Base-by-base conservation (phyloP, 2,797 vertebrate genomes). In the Prunella strophiata region DNA sequence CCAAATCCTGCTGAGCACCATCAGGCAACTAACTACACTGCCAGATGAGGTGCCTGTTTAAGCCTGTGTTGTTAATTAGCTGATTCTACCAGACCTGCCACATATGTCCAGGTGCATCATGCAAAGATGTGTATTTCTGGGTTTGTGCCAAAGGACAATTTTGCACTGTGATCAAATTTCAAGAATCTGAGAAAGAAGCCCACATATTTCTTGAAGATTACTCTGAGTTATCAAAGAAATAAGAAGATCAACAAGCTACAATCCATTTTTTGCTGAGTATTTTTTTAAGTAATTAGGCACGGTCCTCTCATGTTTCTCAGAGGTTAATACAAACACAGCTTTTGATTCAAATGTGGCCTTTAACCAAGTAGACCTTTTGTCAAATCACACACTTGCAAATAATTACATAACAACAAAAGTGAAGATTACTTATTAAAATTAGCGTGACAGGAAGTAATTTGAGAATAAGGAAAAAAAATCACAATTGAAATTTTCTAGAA, bases 1-100 rank as follows among this genome's bases (percentile, higher is more conserved):
- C 98, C 98, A 98, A 96, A 96, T 96, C 98, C 98, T 96, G 98
- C 98, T 98, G 98, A 98, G 98, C 98, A 97, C 98, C 98, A 98
- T 98, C 98, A 98, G 98, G 98, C 98, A 98, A 98, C 98, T 98
- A 97, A 98, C 98, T 98, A 97, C 97, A 97, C 97, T 97, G 98
- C 98, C 98, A 98, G 98, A 98, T 98, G 98, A 98, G 98, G 98
- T 98, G 98, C 98, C 98, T 98, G 98, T 98, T 98, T 98, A 98
- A 98, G 98, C 98, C 98, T 98, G 98, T 98, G 97, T 98, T 98
- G 98, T 98, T 98, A 98, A 98, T 98, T 98, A 98, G 98, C 98
- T 98, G 98, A 98, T 98, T 98, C 97, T 98, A 97, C 97, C 97
- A 98, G 98, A 96, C 97, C 97, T 98, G 98, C 97, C 98, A 97